Base-by-base conservation (phyloP, 30 jellyfish, hydroid and myxozoan genomes). In the Turritopsis dohrnii region DNA sequence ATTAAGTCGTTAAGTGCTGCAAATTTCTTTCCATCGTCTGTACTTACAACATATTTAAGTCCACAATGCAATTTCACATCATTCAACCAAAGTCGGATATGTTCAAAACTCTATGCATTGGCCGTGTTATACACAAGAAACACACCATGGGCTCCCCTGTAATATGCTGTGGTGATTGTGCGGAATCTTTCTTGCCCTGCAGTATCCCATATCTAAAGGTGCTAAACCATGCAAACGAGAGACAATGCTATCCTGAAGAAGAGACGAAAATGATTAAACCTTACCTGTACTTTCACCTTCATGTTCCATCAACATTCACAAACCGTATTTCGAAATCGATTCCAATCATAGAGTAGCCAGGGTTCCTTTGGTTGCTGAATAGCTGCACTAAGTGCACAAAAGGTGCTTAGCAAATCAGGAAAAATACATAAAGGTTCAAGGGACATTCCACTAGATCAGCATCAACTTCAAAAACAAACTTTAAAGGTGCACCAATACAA, bases 141-240 rank as follows among this genome's bases (percentile, higher is more conserved):
- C 21, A 96, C 98, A 25, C 98, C 98, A 85, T 84, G 92, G 0
- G 98, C 96, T 16, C 96, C 96, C 22, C 98, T 76, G 90, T 92
- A 92, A 79, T 92, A 92, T 22, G 98, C 98, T 82, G 89, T 88
- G 26, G 98, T 92, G 18, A 92, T 92, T 24, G 96, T 96, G 54
- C 96, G 81, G 89, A 88, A 92, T 54, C 98, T 75, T 66, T 92
- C 98, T 88, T 92, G 98, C 0, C 98, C 98, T 1, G 98, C 98
- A 8, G 98, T 92, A 83, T 92, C 98, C 98, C 98, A 92, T 1
- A 88, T 96, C 98, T 92, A 74, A 21, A 29, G 69, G 60, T 41
- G 13, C n/a, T n/a, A n/a, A n/a, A n/a, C n/a, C n/a, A n/a, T n/a
- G n/a, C n/a, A n/a, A n/a, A n/a, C n/a, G n/a, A n/a, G n/a, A n/a